Evolutionary conservation across 1,140 invertebrate species (phyloP), one percentile per base, ranked within the genome.

Genomic region (Drosophila pruinosa): DNA sequence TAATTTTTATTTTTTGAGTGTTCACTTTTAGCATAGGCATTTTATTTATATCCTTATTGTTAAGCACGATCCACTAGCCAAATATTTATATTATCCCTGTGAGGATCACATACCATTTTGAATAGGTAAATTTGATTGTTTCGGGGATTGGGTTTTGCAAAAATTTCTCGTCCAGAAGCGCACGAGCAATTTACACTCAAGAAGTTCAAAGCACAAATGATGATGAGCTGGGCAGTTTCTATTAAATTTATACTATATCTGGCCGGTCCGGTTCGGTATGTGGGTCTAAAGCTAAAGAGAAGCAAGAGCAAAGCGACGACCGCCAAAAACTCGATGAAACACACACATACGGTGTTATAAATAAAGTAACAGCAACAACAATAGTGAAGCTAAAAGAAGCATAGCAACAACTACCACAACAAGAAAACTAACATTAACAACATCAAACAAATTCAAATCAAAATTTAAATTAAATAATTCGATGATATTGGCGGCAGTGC

Each of bases 181-280:
- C 54, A 69, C 82, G 83, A 88, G 78, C 83, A 89, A 89, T 89
- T 88, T 83, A 79, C 81, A 78, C 81, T 88, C 75, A 89, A 90
- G 88, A 90, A 89, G 88, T 90, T 90, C 88, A 90, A 89, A 90
- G 88, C 88, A 90, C 88, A 89, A 90, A 90, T 90, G 88, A 90
- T 90, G 88, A 90, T 90, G 88, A 90, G 82, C 69, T 88, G 76
- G 71, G 61, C 72, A 88, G 82, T 64, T 75, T 73, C 81, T 80
- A 73, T 75, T 75, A 88, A 83, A 90, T 90, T 90, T 90, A 90
- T 90, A 90, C 83, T 88, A 88, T 88, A 88, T 88, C 78, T 79
- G 69, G 70, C 43, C 71, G 54, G 78, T 82, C 65, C 71, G 75
- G 54, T 74, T 79, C 75, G 68, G 61, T 69, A 78, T 75, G 82